These are phyloP conservation scores for Dendrolimus kikuchii DNA, from an alignment of 1,140 invertebrate species.

Conservation along the genomic window DNA sequence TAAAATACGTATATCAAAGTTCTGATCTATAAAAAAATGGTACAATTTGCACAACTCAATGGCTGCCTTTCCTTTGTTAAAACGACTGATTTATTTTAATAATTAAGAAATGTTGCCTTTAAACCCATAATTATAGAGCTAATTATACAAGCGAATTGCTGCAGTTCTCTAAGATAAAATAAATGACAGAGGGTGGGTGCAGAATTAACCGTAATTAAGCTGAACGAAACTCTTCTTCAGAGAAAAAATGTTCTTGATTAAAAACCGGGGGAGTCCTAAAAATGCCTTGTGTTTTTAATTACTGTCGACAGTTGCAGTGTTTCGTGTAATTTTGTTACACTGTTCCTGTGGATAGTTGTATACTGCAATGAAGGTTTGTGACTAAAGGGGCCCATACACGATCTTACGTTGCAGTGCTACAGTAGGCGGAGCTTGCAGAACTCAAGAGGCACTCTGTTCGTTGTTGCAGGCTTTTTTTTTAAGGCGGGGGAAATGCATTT, in stretches of 20 bases:
- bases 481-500: too few species aligned
- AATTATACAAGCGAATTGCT: constrained; percentile 34
- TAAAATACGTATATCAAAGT: too few species aligned
- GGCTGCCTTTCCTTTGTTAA: not conserved
- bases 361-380: too few species aligned
- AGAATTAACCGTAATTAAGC: constrained; percentile 51
- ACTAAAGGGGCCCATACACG: too few species aligned
- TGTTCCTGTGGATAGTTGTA: too few species aligned
- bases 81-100: constrained; percentile 1
- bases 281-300: constrained; percentile 58
- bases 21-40: too few species aligned
- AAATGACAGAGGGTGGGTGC: constrained; percentile 25
- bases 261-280: constrained; percentile 40
- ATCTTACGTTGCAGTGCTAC: too few species aligned
- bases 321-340: constrained; percentile 10
- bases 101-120: not conserved
- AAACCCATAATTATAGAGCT: constrained; percentile 27
- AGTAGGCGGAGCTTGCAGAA: too few species aligned
- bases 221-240: constrained; percentile 39
- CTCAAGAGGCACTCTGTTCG: too few species aligned
- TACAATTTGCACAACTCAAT: not conserved
- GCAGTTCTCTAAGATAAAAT: constrained; percentile 31
- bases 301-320: constrained; percentile 35
- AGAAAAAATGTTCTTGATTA: constrained; percentile 56
- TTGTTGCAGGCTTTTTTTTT: too few species aligned